These are phyloP conservation scores for Caenorhabditis auriculariae DNA, from an alignment of 2,888 invertebrate species.

Conservation along the genomic window DNA sequence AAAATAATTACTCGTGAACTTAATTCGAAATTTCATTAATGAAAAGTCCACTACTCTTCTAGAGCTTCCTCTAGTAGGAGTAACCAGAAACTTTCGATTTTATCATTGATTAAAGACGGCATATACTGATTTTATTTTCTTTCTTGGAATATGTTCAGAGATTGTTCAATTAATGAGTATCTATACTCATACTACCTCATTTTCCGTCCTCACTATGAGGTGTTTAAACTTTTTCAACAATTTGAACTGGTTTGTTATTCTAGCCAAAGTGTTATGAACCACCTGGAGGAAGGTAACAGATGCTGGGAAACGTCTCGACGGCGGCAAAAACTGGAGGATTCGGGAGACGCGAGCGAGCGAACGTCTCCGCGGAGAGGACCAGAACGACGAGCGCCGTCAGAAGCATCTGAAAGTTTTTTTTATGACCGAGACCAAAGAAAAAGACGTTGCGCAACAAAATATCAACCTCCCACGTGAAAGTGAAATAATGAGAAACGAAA, in stretches of 20 bases:
- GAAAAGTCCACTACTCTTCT: too few relatives aligned
- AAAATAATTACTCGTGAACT: too few relatives aligned
- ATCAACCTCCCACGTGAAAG: not conserved
- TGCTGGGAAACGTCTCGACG: slow-evolving; percentile 50
- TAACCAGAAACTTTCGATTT: too few relatives aligned
- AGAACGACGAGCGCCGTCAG: not conserved
- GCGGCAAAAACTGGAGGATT: slow-evolving; percentile 56
- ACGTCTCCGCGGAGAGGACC: not conserved
- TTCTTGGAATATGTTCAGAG: too few relatives aligned
- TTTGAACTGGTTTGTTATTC: not conserved
- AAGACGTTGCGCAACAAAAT: not conserved
- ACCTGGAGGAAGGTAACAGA: slow-evolving; percentile 55
- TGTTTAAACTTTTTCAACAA: not conserved
- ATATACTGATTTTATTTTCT: too few relatives aligned
- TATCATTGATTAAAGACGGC: too few relatives aligned
- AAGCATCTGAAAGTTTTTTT: slow-evolving; percentile 7
- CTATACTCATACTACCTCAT: too few relatives aligned
- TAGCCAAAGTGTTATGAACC: not conserved
- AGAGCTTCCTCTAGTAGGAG: too few relatives aligned
- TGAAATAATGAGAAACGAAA: slow-evolving; percentile 8
- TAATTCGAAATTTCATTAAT: too few relatives aligned
- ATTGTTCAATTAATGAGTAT: too few relatives aligned
- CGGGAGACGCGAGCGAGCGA: slow-evolving; percentile 32
- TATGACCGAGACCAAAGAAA: not conserved
- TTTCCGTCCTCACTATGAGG: not conserved